These are phyloP conservation scores for Corythaixoides concolor DNA, from an alignment of 2,113 vertebrate species.

Conservation along the genomic window DNA sequence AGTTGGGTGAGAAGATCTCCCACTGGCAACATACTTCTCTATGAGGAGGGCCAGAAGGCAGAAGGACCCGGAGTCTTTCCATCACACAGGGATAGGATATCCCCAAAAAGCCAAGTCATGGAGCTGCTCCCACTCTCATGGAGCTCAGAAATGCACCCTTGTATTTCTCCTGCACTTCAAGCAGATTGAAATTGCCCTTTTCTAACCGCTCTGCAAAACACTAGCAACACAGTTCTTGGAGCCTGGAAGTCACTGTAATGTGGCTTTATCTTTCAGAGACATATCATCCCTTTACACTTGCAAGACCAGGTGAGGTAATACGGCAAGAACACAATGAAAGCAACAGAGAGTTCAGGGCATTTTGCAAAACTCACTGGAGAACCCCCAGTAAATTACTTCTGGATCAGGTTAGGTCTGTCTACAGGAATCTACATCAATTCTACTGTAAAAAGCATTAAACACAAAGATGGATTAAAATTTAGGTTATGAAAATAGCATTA, in stretches of 20 bases:
- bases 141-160: neutral
- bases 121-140: neutral
- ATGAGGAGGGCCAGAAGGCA: neutral
- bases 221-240: neutral
- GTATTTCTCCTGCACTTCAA: neutral
- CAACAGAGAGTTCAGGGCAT: neutral
- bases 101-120: neutral
- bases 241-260: neutral
- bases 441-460: neutral
- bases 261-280: neutral
- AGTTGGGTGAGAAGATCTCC: neutral
- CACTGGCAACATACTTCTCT: neutral
- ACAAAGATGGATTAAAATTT: neutral
- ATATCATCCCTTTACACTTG: neutral
- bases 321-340: neutral
- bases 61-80: neutral
- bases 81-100: neutral
- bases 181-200: neutral
- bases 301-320: neutral
- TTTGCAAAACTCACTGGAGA: neutral
- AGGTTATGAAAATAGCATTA: neutral
- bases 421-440: neutral
- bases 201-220: neutral
- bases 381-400: neutral
- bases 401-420: neutral